Conservation (phyloP, 1,140 invertebrate genomes). For the Drosophila chauvacae region DNA sequence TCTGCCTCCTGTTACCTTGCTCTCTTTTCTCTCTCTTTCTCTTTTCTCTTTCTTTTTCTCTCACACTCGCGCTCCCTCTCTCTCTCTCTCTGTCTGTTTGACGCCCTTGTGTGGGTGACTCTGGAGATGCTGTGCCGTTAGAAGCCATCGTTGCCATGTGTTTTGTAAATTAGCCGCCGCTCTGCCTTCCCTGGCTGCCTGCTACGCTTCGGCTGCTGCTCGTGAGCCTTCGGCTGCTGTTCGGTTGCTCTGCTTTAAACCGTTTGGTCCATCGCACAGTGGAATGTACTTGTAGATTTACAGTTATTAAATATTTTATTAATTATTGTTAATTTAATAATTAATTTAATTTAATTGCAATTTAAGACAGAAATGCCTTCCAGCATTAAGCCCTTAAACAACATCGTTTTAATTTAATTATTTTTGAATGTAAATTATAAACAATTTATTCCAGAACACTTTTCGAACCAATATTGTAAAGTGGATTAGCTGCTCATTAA, state of each 20-base stretch:
- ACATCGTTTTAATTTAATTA: too few species aligned
- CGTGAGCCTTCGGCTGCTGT: slow-evolving; percentile 24
- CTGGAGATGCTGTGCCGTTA: slow-evolving; percentile 2
- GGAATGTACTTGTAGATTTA: background rate
- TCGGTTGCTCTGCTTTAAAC: slow-evolving; percentile 20
- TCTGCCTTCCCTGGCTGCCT: background rate
- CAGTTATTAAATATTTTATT: background rate
- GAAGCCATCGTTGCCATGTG: slow-evolving; percentile 24
- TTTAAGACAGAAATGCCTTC: background rate
- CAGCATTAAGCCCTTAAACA: too few species aligned
- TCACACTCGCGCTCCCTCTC: background rate
- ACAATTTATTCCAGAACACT: too few species aligned
- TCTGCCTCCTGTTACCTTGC: background rate
- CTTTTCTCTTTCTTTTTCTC: background rate
- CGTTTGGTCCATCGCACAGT: slow-evolving; percentile 36
- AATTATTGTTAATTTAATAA: background rate
- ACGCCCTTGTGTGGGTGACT: slow-evolving; percentile 25
- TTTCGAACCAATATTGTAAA: too few species aligned
- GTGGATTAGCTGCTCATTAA: too few species aligned
- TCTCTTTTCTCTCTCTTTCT: background rate
- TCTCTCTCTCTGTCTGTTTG: background rate
- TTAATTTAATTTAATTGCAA: too few species aligned
- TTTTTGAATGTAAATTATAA: too few species aligned
- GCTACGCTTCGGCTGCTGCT: slow-evolving; percentile 8
- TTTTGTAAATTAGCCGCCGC: slow-evolving; percentile 27